These are phyloP conservation scores for Nemopilema nomurai DNA, from an alignment of 30 jellyfish, hydroid and myxozoan genomes.

Conservation along the genomic window DNA sequence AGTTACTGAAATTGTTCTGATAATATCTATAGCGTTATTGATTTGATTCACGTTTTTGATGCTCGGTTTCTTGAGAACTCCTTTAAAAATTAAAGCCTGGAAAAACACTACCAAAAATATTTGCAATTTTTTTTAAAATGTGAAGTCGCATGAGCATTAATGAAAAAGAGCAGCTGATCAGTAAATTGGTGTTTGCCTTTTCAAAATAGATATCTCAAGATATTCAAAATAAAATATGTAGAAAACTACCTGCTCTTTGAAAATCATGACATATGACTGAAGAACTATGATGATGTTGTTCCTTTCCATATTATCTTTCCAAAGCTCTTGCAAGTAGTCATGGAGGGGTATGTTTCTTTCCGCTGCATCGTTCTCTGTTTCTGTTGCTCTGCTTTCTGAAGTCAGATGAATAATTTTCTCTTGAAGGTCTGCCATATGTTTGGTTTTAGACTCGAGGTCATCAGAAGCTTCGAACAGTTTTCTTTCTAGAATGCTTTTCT, in stretches of 20 bases:
- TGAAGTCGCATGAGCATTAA: too few species aligned
- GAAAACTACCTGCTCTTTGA: conserved; percentile 73
- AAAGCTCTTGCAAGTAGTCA: conserved; percentile 49
- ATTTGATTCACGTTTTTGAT: too few species aligned
- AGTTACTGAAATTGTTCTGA: too few species aligned
- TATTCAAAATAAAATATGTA: too few species aligned
- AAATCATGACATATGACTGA: conserved; percentile 65
- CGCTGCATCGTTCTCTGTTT: conserved; percentile 13
- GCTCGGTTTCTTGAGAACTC: too few species aligned
- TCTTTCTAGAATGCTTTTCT: conserved; percentile 73
- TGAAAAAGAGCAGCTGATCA: too few species aligned
- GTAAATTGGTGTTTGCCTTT: too few species aligned
- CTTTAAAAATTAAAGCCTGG: too few species aligned
- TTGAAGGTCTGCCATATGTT: conserved; percentile 42
- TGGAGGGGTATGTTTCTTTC: conserved; percentile 31
- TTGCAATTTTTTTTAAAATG: too few species aligned
- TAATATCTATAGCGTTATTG: too few species aligned
- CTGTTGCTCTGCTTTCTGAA: conserved; percentile 43
- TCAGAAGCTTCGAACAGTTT: conserved; percentile 68
- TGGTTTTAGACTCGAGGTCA: conserved; percentile 37
- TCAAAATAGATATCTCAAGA: too few species aligned
- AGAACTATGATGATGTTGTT: conserved; percentile 65
- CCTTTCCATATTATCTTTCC: conserved; percentile 60
- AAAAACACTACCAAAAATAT: too few species aligned
- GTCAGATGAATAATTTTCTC: conserved; percentile 44